phyloP scores from a whole-genome alignment of 2,113 vertebrate species.

The Leptocoma aspasia region DNA sequence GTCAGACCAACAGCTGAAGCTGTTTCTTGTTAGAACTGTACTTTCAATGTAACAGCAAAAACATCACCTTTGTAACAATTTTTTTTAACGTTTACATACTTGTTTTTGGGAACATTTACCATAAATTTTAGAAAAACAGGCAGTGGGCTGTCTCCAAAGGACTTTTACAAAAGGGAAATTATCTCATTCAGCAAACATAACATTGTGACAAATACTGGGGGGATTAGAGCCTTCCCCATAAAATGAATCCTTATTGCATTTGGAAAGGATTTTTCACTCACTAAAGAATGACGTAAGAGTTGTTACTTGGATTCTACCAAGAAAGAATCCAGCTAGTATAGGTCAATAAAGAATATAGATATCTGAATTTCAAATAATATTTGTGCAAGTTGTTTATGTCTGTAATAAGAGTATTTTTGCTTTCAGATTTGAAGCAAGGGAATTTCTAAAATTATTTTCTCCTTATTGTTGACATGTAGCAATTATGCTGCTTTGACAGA shows the following conservation, averaged over 20 bases:
- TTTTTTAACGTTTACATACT: not conserved
- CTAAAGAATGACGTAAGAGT: not conserved
- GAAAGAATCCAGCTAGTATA: not conserved
- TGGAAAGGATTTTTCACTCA: not conserved
- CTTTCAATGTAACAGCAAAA: not conserved
- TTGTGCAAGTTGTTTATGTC: not conserved
- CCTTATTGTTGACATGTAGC: not conserved
- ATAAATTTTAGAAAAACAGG: not conserved
- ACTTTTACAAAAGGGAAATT: not conserved
- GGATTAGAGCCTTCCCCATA: not conserved
- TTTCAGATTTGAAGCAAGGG: not conserved
- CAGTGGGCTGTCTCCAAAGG: not conserved
- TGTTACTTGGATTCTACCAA: not conserved
- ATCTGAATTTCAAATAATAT: not conserved
- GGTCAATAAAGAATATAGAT: not conserved
- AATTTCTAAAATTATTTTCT: not conserved
- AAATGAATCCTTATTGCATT: not conserved
- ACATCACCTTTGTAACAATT: not conserved
- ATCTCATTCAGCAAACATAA: not conserved
- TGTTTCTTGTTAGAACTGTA: not conserved
- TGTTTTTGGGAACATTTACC: not conserved
- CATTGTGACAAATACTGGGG: not conserved
- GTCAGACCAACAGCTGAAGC: not conserved
- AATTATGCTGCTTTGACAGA: not conserved
- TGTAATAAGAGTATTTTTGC: not conserved